Conservation (phyloP, 2,113 vertebrate species). For the Fregata magnificens region DNA sequence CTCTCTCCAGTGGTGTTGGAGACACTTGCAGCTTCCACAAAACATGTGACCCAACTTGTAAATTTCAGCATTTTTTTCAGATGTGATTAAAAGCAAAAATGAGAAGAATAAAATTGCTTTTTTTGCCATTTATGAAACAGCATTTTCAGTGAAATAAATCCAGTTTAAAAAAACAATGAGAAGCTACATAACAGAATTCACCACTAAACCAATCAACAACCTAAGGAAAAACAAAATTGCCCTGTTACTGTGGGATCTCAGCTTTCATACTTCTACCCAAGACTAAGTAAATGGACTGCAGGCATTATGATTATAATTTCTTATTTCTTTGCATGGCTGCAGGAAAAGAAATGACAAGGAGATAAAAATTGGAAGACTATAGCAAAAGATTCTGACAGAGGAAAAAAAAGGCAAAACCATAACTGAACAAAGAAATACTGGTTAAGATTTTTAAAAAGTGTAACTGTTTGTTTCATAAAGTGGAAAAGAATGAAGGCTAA, state of each 20-base stretch:
- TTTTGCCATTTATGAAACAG: neutral
- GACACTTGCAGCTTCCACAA: neutral
- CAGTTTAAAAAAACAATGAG: neutral
- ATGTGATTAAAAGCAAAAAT: neutral
- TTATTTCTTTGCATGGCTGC: neutral
- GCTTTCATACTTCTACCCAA: neutral
- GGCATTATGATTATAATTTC: neutral
- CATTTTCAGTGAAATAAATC: neutral
- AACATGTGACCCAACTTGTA: rapidly evolving
- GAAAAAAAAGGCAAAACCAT: neutral
- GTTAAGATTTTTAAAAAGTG: neutral
- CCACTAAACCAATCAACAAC: neutral
- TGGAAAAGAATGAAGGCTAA: neutral
- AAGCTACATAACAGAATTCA: neutral
- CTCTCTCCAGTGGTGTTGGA: conserved; percentile 10
- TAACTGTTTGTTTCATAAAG: neutral
- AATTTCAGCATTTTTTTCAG: neutral
- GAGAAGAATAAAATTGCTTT: neutral
- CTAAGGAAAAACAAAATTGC: neutral
- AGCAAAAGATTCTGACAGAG: neutral
- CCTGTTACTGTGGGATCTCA: neutral
- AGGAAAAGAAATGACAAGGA: neutral
- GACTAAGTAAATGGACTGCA: neutral
- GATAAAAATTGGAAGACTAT: neutral
- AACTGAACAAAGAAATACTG: neutral